Evolutionary conservation across 2,888 invertebrate species (phyloP), one percentile per base, ranked within the genome.

Genomic region (Drosophila picticornis): DNA sequence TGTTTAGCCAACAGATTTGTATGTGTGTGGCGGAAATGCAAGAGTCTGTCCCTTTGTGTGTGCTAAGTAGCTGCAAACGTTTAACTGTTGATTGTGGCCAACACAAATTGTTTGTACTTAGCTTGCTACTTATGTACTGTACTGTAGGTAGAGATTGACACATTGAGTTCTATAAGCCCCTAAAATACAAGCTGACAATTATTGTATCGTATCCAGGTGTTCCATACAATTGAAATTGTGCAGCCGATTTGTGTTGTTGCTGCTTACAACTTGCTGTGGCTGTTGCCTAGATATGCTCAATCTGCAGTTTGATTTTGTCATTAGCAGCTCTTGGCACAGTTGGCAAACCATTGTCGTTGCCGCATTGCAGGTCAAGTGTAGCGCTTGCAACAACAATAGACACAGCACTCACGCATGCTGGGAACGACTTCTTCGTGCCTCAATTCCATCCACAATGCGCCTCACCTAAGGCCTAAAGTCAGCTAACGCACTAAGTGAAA

Each of bases 21-120:
- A 56, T 72, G 72, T 59, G 75, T 64, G 81, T 76, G 88, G 61
- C 77, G 90, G 88, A 87, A 82, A 87, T 75, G 76, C 78, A 72
- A 87, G 81, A 83, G 85, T 87, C 88, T 87, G 87, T 81, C 87
- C 86, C 83, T 80, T 82, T 89, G 88, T 85, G 75, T 64, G 65
- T 52, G 71, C 70, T 82, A 87, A 85, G 88, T 87, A 66, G 76
- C 63, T 75, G 66, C 72, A 80, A 90, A 75, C 83, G 85, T 78
- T 86, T 86, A 86, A 89, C 77, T 77, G 78, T 72, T 75, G 80
- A 80, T 84, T 76, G 83, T 65, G 70, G 73, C 68, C 77, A 69
- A 65, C 69, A 58, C 60, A 79, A 79, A 73, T 69, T 80, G 79
- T 69, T 69, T 63, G 60, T 51, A 60, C 62, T 80, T 56, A 51